Base-by-base conservation (phyloP, 1,140 invertebrate species). In the Phthorimaea operculella region DNA sequence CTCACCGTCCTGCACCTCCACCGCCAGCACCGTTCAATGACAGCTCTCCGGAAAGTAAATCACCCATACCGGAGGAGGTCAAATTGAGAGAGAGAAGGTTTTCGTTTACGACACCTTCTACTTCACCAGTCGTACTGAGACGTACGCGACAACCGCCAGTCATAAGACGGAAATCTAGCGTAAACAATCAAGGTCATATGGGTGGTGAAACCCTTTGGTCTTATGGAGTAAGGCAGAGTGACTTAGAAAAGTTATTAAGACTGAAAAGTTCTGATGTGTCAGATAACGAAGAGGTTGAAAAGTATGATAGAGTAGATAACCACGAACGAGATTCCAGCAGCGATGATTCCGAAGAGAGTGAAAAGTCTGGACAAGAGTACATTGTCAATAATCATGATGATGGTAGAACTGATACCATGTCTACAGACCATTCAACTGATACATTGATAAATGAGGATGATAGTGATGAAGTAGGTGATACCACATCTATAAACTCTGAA, bases 361-460 rank as follows among this genome's bases (percentile, higher is more conserved):
- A 80, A 55, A 78, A 76, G 65, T 58, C 70, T 47, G 66, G 75
- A 57, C 56, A 83, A 59, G 79, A 83, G 54, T 81, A 81, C 36
- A 36, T 79, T 45, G 55, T 80, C 9, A 79, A 79, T 62, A 62
- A 69, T 48, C 21, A 28, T 6, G 78, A 80, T 55, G 82, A 81
- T 54, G 66, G 72, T 64, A 76, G 66, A 72, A 68, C 72, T 16
- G 82, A 85, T 51, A 74, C 79, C 4, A 53, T 82, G 55, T 85
- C 82, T 6, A 78, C 70, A 10, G 80, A 85, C 58, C 78, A 80
- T 52, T 85, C 82, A 8, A 85, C 79, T n/a, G 82, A 85, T 55
- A 85, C 82, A 21, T 66, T 85, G 59, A 83, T 83, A 39, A 78
- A 85, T 55, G 82, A 85, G 61, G 79, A 78, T 54, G 74, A 74